Evolutionary conservation across 2,113 vertebrate genomes (phyloP).

Genomic region (Oplegnathus fasciatus): DNA sequence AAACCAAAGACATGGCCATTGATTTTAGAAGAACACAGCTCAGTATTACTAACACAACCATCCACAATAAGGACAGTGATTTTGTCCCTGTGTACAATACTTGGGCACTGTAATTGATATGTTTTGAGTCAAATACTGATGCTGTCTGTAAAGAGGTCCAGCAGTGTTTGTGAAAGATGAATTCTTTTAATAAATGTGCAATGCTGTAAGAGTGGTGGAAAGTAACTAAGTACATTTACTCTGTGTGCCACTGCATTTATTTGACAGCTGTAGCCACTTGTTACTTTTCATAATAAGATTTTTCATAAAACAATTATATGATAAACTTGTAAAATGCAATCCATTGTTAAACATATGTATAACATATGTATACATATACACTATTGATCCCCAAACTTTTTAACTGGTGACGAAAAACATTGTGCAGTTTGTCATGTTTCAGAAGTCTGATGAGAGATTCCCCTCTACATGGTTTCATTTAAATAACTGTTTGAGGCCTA

Average conservation of each 20-base stretch:
- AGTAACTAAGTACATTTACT: too few species aligned
- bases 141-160: neutral
- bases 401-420: too few species aligned
- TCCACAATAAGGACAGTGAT: neutral
- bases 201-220: neutral
- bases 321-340: neutral
- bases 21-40: neutral
- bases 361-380: too few species aligned
- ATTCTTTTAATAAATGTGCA: neutral
- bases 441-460: too few species aligned
- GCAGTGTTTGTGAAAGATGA: neutral
- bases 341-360: neutral
- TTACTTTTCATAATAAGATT: neutral
- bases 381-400: too few species aligned
- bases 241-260: neutral
- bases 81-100: neutral
- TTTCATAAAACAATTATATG: neutral
- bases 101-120: neutral
- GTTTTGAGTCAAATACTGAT: neutral
- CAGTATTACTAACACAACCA: neutral
- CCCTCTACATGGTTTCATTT: too few species aligned
- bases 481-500: too few species aligned
- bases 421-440: too few species aligned
- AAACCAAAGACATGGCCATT: neutral
- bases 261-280: neutral